Evolutionary conservation across 2,113 vertebrate species (phyloP).

Genomic region (Okapia johnstoni): DNA sequence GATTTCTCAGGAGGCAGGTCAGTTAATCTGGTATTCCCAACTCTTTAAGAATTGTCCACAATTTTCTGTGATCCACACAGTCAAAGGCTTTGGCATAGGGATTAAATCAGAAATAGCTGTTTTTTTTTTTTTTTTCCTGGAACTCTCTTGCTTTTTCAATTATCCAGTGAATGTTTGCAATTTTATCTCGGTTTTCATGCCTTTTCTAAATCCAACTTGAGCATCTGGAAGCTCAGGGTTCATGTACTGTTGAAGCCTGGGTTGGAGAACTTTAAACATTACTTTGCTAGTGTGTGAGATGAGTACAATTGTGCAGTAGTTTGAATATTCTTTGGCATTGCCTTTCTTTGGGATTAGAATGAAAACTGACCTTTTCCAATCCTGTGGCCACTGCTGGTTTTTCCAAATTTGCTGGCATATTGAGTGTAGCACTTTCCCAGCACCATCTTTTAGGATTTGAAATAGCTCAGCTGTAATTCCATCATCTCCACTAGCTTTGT

Average conservation of each 20-base stretch:
- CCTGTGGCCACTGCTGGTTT: not conserved
- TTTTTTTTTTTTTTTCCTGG: no score
- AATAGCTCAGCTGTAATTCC: not conserved
- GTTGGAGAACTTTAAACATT: not conserved
- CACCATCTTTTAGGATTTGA: not conserved
- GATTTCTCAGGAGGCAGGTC: not conserved
- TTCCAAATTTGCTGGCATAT: not conserved
- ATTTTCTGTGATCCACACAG: not conserved
- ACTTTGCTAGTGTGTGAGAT: not conserved
- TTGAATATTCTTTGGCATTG: not conserved
- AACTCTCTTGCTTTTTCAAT: not conserved
- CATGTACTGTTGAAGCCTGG: not conserved
- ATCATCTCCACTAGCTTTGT: not conserved
- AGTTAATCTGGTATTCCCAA: not conserved
- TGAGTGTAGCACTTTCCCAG: not conserved
- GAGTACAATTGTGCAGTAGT: not conserved
- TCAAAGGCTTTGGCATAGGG: not conserved
- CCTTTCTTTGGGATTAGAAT: not conserved
- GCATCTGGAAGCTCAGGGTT: not conserved
- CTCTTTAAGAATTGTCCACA: not conserved
- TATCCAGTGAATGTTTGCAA: not conserved
- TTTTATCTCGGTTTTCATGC: not conserved
- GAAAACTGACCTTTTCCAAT: not conserved
- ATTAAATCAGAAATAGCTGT: not conserved
- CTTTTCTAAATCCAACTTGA: not conserved